Percentiles rank a stretch among this genome's conserved stretches.
phyloP scores from a whole-genome alignment of 2,888 invertebrate species.

The Priapulus caudatus region DNA sequence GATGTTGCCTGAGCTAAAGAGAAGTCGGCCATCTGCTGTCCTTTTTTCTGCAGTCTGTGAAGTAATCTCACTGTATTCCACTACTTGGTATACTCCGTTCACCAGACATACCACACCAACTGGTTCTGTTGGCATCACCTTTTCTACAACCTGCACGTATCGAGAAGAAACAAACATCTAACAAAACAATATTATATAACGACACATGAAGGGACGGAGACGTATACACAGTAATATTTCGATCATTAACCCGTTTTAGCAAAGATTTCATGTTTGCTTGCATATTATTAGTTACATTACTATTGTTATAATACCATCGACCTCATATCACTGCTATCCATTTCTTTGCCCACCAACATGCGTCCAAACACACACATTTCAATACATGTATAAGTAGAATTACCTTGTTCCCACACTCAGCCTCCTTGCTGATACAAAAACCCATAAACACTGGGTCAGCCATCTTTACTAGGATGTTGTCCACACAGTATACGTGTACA shows the following conservation, averaged over 20 bases:
- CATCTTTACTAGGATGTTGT: constrained; percentile 93
- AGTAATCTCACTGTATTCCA: constrained; percentile 94
- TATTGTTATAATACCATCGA: too few relatives aligned
- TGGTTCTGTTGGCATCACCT: constrained; percentile 75
- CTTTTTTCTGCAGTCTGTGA: constrained; percentile 65
- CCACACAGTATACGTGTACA: constrained; percentile 93
- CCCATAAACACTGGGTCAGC: constrained; percentile 95
- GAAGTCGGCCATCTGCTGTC: constrained; percentile 61
- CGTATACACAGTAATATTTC: too few relatives aligned
- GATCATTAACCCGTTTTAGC: too few relatives aligned
- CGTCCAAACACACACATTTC: too few relatives aligned
- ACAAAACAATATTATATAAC: constrained; percentile 6
- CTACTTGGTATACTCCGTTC: constrained; percentile 43
- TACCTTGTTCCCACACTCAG: constrained; percentile 93
- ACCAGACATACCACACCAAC: constrained; percentile 93
- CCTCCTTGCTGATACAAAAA: constrained; percentile 72
- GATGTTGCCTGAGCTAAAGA: constrained; percentile 90
- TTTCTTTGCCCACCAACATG: too few relatives aligned
- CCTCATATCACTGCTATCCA: too few relatives aligned
- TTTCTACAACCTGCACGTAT: constrained; percentile 69
- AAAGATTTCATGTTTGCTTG: too few relatives aligned
- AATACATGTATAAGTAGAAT: too few relatives aligned
- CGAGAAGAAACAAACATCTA: too few relatives aligned
- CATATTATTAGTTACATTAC: too few relatives aligned
- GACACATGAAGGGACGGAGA: too few relatives aligned